phyloP scores from a whole-genome alignment of 2,888 invertebrate species.

The Gymnoscelis rufifasciata region DNA sequence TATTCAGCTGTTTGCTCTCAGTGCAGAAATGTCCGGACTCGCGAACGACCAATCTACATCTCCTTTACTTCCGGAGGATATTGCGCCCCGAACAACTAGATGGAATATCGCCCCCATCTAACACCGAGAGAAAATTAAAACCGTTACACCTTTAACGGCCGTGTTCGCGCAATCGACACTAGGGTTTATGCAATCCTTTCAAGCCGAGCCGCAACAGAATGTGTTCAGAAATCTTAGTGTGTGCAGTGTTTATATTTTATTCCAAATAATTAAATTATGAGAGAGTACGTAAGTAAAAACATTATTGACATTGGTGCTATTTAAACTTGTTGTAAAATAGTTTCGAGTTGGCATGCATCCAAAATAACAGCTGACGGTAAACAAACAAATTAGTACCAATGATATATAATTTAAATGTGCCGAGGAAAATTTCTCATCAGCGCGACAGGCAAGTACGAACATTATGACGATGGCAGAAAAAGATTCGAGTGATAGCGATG shows the following conservation, averaged over 20 bases:
- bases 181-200: conserved; percentile 62
- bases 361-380: conserved; percentile 73
- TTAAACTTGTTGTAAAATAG: conserved; percentile 61
- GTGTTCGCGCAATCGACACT: conserved; percentile 58
- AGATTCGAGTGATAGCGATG: conserved; percentile 64
- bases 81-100: conserved; percentile 33
- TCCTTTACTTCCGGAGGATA: conserved; percentile 49
- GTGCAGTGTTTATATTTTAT: conserved; percentile 34
- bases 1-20: conserved; percentile 72
- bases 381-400: conserved; percentile 65
- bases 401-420: conserved; percentile 40
- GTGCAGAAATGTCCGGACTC: conserved; percentile 74
- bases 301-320: conserved; percentile 76
- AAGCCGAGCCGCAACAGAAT: conserved; percentile 44
- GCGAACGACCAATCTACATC: conserved; percentile 61
- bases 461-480: conserved; percentile 55
- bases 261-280: conserved; percentile 32
- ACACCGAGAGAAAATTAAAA: conserved; percentile 49
- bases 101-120: conserved; percentile 33
- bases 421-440: conserved; percentile 33
- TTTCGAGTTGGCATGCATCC: conserved; percentile 63
- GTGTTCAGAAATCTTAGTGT: conserved; percentile 60
- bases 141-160: conserved; percentile 57
- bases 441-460: conserved; percentile 21
- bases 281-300: conserved; percentile 49